Percentiles rank a stretch among this genome's conserved stretches.
phyloP scores from a whole-genome alignment of 2,797 vertebrate genomes.

The Rhodeus uyekii region DNA sequence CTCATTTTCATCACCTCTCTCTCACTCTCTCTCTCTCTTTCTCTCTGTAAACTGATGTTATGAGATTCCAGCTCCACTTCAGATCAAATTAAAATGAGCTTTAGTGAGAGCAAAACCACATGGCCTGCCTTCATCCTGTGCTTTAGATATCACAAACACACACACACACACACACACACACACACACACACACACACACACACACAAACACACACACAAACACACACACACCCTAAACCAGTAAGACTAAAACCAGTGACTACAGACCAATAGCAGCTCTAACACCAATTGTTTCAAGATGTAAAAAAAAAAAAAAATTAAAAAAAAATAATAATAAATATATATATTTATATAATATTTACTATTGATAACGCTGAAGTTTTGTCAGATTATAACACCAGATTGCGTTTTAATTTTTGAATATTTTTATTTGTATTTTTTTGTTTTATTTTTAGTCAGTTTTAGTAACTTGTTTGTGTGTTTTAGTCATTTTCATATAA shows the following conservation, averaged over 20 bases:
- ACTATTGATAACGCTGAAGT: neutral
- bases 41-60: constrained; percentile 30
- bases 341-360: neutral
- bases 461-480: neutral
- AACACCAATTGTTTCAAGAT: neutral
- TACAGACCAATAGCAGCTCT: neutral
- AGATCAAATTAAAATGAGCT: constrained; percentile 60
- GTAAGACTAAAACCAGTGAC: neutral
- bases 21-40: constrained; percentile 19
- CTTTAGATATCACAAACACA: constrained; percentile 8
- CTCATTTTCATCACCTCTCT: constrained; percentile 33
- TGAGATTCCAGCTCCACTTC: constrained; percentile 52
- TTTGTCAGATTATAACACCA: neutral
- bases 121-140: constrained; percentile 15
- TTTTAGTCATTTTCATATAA: neutral
- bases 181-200: neutral
- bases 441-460: too few relatives aligned
- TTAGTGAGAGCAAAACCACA: constrained; percentile 48
- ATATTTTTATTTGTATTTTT: neutral
- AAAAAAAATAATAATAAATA: too few relatives aligned
- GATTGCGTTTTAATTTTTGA: neutral
- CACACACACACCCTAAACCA: constrained; percentile 20
- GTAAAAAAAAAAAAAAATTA: neutral
- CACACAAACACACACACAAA: constrained; percentile 10
- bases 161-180: constrained; percentile 11